Conservation (phyloP, 2,113 vertebrate genomes). For the Carlito syrichta region DNA sequence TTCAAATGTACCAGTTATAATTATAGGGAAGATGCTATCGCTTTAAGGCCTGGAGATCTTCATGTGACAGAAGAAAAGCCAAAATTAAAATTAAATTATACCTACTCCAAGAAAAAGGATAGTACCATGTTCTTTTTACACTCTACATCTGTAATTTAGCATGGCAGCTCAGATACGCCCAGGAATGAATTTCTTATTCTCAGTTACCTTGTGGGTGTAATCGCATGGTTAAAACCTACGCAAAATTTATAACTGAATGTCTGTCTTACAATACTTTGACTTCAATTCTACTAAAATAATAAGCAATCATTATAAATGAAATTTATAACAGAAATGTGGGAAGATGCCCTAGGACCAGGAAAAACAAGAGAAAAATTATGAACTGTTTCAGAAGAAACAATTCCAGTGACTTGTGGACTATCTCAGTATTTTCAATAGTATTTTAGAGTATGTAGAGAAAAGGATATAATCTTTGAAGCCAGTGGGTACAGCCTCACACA, state of each 20-base stretch:
- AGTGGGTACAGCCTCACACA: not conserved
- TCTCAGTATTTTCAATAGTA: not conserved
- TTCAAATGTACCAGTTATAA: constrained; percentile 51
- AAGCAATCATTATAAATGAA: not conserved
- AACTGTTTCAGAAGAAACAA: not conserved
- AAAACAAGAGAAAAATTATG: not conserved
- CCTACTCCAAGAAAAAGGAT: constrained; percentile 50
- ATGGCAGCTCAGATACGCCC: constrained; percentile 2
- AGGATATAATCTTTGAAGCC: not conserved
- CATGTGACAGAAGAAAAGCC: constrained; percentile 29
- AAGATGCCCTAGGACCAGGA: not conserved
- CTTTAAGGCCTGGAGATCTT: constrained; percentile 40
- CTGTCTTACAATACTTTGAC: constrained; percentile 37
- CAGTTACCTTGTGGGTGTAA: constrained; percentile 63
- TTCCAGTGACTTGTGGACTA: not conserved
- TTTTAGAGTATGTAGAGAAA: not conserved
- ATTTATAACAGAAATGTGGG: not conserved
- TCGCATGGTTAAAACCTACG: constrained; percentile 36
- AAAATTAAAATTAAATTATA: constrained; percentile 73
- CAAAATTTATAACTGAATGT: constrained; percentile 32
- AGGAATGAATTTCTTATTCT: constrained; percentile 42
- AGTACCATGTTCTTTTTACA: constrained; percentile 39
- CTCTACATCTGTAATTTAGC: constrained; percentile 62
- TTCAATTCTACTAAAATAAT: constrained; percentile 15
- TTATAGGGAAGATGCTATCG: constrained; percentile 20